Conservation (phyloP, 2,888 invertebrate species). For the Chironomus tentans region DNA sequence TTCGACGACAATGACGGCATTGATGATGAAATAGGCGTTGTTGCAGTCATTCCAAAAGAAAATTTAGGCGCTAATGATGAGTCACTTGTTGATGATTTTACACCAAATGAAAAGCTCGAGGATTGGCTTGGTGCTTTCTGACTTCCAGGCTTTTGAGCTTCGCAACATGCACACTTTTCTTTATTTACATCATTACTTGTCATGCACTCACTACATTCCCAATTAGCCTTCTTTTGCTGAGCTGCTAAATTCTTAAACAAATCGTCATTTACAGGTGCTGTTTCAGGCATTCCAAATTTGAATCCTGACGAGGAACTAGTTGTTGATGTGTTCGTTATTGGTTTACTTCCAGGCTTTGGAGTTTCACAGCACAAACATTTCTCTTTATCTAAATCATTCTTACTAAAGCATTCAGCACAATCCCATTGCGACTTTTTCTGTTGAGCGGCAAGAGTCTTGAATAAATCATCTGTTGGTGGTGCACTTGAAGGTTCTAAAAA, state of each 20-base stretch:
- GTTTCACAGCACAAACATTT: conserved; percentile 50
- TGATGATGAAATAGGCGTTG: background rate
- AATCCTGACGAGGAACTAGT: background rate
- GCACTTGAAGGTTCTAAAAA: background rate
- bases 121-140: conserved; percentile 6
- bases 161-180: conserved; percentile 48
- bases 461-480: conserved; percentile 37
- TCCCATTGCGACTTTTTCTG: conserved; percentile 51
- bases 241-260: conserved; percentile 26
- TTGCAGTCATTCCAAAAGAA: conserved; percentile 16
- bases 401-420: conserved; percentile 53
- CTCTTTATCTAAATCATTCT: conserved; percentile 44
- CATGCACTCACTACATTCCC: conserved; percentile 53
- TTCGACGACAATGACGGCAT: background rate
- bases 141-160: conserved; percentile 41
- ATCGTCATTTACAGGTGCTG: conserved; percentile 37
- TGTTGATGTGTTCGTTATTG: conserved; percentile 11
- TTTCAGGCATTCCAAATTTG: conserved; percentile 18
- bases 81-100: background rate
- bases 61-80: background rate
- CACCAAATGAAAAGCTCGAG: background rate
- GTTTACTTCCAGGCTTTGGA: conserved; percentile 36
- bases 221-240: conserved; percentile 34
- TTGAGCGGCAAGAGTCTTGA: conserved; percentile 41
- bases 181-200: conserved; percentile 44